Conservation (phyloP, 2,797 vertebrate genomes). For the Pseudotriccus pelzelni region DNA sequence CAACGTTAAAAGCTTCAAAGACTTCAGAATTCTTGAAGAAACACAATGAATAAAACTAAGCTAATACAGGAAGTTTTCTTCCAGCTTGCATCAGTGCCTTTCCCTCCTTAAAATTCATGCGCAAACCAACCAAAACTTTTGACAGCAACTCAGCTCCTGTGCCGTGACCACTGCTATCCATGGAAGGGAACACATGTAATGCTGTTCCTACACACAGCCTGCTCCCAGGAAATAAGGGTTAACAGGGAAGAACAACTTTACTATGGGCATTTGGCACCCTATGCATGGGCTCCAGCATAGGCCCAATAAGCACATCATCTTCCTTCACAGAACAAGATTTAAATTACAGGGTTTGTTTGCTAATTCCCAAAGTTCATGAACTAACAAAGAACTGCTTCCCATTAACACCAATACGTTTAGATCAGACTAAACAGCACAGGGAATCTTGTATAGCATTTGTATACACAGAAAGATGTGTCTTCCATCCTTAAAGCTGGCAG, state of each 20-base stretch:
- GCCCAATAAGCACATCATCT: neutral
- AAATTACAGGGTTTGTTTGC: neutral
- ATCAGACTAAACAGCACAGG: neutral
- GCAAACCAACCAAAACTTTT: neutral
- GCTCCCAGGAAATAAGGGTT: neutral
- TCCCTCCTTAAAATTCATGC: neutral
- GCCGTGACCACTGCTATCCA: neutral
- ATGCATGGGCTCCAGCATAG: neutral
- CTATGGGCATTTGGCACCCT: neutral
- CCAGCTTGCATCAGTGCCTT: neutral
- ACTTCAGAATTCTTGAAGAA: neutral
- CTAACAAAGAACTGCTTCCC: neutral
- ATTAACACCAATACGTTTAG: neutral
- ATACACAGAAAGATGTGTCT: neutral
- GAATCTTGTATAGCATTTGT: neutral
- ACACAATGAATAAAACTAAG: neutral
- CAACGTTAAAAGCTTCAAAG: neutral
- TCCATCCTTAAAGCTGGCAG: neutral
- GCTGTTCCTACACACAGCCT: neutral
- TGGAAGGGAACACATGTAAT: fast-evolving
- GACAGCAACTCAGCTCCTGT: neutral
- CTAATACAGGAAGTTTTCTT: neutral
- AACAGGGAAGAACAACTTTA: neutral
- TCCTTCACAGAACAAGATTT: neutral
- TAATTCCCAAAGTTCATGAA: neutral